phyloP scores from a whole-genome alignment of 2,797 vertebrate genomes.

The Propithecus deckenii region DNA sequence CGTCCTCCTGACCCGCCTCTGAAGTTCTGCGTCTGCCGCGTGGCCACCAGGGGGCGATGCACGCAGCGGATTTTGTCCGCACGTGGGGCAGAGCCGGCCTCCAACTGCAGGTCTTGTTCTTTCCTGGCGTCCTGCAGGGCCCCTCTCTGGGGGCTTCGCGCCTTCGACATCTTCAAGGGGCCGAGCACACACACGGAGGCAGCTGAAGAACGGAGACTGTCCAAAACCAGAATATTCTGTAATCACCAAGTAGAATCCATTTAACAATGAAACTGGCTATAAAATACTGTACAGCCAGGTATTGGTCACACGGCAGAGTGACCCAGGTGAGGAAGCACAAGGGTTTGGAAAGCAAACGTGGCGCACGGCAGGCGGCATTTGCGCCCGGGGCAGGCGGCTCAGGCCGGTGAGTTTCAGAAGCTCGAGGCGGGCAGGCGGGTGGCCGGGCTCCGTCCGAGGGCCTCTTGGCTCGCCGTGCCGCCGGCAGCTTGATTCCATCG shows the following conservation, averaged over 20 bases:
- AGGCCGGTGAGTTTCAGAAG: rapidly evolving
- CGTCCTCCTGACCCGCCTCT: neutral
- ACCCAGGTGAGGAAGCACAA: neutral
- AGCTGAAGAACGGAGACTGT: neutral
- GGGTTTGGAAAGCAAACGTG: no score
- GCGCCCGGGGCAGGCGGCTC: no score
- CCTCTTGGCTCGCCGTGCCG: rapidly evolving
- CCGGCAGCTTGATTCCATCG: rapidly evolving
- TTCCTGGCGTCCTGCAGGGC: rapidly evolving
- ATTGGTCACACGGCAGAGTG: neutral
- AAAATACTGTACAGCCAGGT: neutral
- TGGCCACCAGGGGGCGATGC: slow-evolving; percentile 84
- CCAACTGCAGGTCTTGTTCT: neutral
- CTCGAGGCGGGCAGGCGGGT: rapidly evolving
- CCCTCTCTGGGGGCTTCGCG: neutral
- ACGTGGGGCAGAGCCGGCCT: rapidly evolving
- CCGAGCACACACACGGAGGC: rapidly evolving
- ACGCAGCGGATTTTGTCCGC: slow-evolving; percentile 63
- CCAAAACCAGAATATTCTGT: neutral
- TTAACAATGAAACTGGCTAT: neutral
- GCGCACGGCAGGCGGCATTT: no score
- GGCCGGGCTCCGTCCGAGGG: neutral
- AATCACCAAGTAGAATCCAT: neutral
- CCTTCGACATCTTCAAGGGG: neutral
- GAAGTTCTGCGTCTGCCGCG: neutral